Conservation (phyloP, 2,888 invertebrate species). For the Morpho helenor region DNA sequence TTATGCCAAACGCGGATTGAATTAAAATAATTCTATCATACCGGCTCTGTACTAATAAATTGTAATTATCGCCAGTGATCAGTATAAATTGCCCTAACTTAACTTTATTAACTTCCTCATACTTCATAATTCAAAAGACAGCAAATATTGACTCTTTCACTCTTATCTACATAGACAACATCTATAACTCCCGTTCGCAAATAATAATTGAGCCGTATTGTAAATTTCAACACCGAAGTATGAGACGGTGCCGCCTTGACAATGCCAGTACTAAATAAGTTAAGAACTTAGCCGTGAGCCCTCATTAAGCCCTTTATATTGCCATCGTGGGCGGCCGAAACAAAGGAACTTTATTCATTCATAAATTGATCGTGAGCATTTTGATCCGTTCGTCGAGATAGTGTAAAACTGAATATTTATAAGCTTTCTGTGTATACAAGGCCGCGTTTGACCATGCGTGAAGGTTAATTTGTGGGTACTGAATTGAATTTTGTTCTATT, state of each 20-base stretch:
- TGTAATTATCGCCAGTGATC: no score
- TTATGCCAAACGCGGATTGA: no score
- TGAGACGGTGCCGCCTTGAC: constrained; percentile 18
- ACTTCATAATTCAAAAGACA: background rate
- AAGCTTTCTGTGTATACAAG: constrained; percentile 18
- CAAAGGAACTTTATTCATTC: constrained; percentile 38
- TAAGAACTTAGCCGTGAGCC: constrained; percentile 24
- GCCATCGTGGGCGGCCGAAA: constrained; percentile 38
- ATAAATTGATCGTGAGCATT: constrained; percentile 34
- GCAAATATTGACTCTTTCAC: constrained; percentile 3
- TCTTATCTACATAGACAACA: constrained; percentile 5
- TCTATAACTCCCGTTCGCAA: constrained; percentile 4
- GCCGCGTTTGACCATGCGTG: constrained; percentile 12
- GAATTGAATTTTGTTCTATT: background rate
- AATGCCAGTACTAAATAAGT: constrained; percentile 32
- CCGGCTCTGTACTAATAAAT: no score
- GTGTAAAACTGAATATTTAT: constrained; percentile 24
- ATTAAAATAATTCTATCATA: no score
- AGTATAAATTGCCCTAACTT: background rate
- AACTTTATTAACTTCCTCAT: background rate
- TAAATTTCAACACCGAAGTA: constrained; percentile 7
- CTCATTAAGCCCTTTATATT: constrained; percentile 34
- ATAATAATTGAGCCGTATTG: constrained; percentile 12
- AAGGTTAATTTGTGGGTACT: constrained; percentile 7
- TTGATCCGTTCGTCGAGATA: constrained; percentile 28